phyloP scores from a whole-genome alignment of 2,113 vertebrate genomes.

The Gallinago jamesoni region DNA sequence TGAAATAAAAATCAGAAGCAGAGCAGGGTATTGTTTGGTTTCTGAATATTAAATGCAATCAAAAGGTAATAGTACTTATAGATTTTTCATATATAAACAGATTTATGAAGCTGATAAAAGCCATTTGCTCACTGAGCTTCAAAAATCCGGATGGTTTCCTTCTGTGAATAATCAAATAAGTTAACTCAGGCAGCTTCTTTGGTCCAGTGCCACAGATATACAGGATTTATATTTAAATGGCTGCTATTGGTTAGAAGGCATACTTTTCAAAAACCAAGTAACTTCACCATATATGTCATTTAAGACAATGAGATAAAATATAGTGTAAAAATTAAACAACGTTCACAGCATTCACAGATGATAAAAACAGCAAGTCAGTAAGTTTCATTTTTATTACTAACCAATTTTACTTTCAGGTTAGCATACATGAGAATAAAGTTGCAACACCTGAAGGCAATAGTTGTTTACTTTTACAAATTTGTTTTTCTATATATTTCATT shows the following conservation, averaged over 20 bases:
- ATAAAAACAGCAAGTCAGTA: not conserved
- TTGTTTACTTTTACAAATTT: not conserved
- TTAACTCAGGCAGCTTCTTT: not conserved
- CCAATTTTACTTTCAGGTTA: not conserved
- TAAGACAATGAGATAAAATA: not conserved
- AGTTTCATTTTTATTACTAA: not conserved
- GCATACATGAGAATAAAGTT: not conserved
- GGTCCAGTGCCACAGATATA: not conserved
- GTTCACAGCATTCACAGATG: not conserved
- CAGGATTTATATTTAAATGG: not conserved
- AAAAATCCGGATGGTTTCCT: constrained; percentile 17
- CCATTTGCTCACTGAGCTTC: not conserved
- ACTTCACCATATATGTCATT: not conserved
- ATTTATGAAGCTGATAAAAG: constrained; percentile 39
- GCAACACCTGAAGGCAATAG: not conserved
- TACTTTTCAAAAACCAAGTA: not conserved
- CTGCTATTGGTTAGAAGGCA: not conserved
- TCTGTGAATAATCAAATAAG: constrained; percentile 30
- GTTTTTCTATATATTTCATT: not conserved
- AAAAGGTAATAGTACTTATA: constrained; percentile 28
- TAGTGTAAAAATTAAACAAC: not conserved
- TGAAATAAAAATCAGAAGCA: constrained; percentile 52
- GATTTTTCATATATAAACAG: constrained; percentile 52
- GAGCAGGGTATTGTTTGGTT: constrained; percentile 16
- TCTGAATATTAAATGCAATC: constrained; percentile 64